Evolutionary conservation across 2,797 vertebrate genomes (phyloP).

Genomic region (Morelia viridis): DNA sequence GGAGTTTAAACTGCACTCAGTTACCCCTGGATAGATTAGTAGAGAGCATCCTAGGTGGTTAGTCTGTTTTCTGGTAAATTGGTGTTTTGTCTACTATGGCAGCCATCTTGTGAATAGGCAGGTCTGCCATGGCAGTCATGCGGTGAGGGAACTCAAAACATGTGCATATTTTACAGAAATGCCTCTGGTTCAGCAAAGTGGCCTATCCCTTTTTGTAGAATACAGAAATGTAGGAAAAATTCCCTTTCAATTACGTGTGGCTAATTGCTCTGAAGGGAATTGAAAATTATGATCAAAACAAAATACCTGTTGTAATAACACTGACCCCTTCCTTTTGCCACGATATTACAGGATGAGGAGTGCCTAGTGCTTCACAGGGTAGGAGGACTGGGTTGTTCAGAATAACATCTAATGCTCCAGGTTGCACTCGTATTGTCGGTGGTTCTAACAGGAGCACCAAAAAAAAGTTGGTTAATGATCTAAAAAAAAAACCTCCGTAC

Average conservation of each 20-base stretch:
- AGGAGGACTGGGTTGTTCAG: conserved; percentile 85
- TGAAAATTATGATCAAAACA: neutral
- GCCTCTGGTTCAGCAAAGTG: neutral
- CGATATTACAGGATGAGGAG: conserved; percentile 85
- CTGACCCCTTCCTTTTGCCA: conserved; percentile 98
- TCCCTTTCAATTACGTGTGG: neutral
- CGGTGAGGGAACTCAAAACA: neutral
- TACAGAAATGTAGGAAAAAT: neutral
- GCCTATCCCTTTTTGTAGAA: neutral
- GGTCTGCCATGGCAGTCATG: neutral
- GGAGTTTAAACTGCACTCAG: neutral
- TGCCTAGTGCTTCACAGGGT: conserved; percentile 86
- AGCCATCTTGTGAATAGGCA: too few relatives aligned
- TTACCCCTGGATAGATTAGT: neutral
- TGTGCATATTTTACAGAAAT: neutral
- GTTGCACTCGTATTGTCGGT: conserved; percentile 85
- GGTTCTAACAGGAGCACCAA: conserved; percentile 74
- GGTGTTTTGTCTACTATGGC: neutral
- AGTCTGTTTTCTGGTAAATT: neutral
- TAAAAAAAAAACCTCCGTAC: neutral
- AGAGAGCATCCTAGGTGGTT: neutral
- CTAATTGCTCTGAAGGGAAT: neutral
- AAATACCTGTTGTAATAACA: conserved; percentile 81
- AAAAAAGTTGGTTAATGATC: neutral
- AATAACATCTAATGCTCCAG: conserved; percentile 82